Evolutionary conservation across 1,140 invertebrate species (phyloP).

Genomic region (Palaemon carinicauda): DNA sequence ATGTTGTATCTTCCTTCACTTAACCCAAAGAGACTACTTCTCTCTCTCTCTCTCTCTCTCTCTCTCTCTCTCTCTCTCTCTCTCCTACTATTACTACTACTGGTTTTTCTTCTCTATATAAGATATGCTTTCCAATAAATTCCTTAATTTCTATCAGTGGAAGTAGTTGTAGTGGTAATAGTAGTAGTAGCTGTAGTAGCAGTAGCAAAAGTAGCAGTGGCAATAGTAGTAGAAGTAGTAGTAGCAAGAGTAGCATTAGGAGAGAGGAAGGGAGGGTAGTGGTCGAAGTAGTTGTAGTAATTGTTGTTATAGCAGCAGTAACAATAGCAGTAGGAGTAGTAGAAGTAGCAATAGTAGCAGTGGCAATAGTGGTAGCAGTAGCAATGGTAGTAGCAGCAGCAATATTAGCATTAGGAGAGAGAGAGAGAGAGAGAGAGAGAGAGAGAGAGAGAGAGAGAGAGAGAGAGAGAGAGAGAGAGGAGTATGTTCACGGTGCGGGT

Average conservation of each 20-base stretch:
- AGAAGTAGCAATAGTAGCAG: neutral
- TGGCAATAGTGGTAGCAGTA: too few relatives aligned
- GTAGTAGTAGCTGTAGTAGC: constrained; percentile 13
- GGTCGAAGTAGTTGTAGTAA: neutral
- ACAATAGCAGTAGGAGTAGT: neutral
- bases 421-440: too few relatives aligned
- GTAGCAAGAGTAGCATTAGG: neutral
- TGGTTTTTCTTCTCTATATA: neutral
- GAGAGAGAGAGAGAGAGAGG: too few relatives aligned
- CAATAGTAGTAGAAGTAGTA: neutral
- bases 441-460: too few relatives aligned
- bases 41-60: neutral
- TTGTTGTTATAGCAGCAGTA: too few relatives aligned
- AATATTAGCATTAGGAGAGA: neutral
- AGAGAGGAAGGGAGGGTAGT: neutral
- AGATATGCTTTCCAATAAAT: neutral
- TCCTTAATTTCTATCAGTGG: neutral
- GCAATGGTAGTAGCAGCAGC: neutral
- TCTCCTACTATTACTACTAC: neutral
- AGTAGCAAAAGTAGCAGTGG: neutral
- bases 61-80: neutral
- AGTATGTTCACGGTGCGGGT: too few relatives aligned
- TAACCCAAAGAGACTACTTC: too few relatives aligned
- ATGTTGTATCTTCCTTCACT: too few relatives aligned
- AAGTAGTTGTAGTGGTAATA: constrained; percentile 3